Evolutionary conservation across 1,140 invertebrate genomes (phyloP), one percentile per base, ranked within the genome.

Genomic region (Vanessa tameamea): DNA sequence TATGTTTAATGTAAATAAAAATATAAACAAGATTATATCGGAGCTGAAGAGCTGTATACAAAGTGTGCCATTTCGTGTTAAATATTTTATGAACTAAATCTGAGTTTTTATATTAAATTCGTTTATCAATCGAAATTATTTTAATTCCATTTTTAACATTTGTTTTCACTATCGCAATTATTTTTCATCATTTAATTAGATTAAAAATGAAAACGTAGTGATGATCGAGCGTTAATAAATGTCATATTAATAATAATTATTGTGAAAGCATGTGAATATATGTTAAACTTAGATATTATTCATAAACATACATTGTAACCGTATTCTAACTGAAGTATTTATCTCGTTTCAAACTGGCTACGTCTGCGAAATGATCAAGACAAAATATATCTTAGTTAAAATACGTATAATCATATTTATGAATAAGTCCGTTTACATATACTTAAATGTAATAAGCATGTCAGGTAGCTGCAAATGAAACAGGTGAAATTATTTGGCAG

Each of bases 51-150:
- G 70, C 64, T 65, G 63, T 61, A 31, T 75, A 69, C 67, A 53
- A 55, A 53, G 53, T 75, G 73, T 75, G 73, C 73, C 73, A 75
- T 75, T 69, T 75, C 57, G 47, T 69, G 23, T 75, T 65, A 74
- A 31, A 59, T 37, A 61, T 69, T 61, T 15, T 61, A 61, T 31
- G 14, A 31, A 23, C 14, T 61, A 61, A 37, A 61, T 37, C 57
- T 14, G 57, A 26, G 26, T 26, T 13, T 61, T 61, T 31, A 31
- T 61, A 16, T 37, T 23, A 61, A 37, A 14, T 13, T 31, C 57
- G 31, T 61, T 61, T 61, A 14, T 61, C 15, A 61, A 31, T 1
- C 5, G 31, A 31, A 61, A 61, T 3, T 15, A 15, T 51, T 51
- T 51, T 37, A 37, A 15, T 43, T 61, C 6, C 6, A 61, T 37